Base-by-base conservation (phyloP, 1,140 invertebrate species). In the Scaptomyza pallida region DNA sequence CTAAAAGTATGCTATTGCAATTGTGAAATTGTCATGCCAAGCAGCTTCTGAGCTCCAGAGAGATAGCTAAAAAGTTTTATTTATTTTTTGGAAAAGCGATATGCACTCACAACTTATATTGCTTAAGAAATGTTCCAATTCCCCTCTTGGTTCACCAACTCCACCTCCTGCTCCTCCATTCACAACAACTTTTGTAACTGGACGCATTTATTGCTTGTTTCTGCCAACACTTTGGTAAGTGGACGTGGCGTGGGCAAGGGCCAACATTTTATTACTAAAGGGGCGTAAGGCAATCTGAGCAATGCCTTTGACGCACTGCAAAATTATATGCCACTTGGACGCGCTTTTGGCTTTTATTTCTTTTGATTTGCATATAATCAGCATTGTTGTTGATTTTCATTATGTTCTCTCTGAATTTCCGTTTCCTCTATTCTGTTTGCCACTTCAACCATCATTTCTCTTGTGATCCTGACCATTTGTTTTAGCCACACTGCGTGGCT, bases 291-390 rank as follows among this genome's bases (percentile, higher is more conserved):
- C 40, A 30, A 30, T 37, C 12, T 57, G 50, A 51, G 61, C 55
- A 79, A 74, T 75, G 71, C 64, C 75, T 79, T 79, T 79, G 73
- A 77, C 68, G 70, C 60, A 52, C 62, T 51, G 52, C 47, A 67
- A 71, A 70, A 59, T 59, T 72, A 79, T 77, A 73, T 74, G 59
- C 40, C 57, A 64, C 74, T 72, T 77, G 45, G 44, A 59, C 43
- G 54, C 33, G 52, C 54, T 67, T 30, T 50, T 21, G 47, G 33
- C 45, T 57, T 81, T 77, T 65, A 73, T 74, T 73, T 72, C 78
- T 71, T 78, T 82, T 82, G 68, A 82, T 82, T 82, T 82, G 74
- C 78, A 82, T 82, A 76, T 78, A 82, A 82, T 82, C 78, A 82
- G 70, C 61, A 67, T 76, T 76, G 64, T 65, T 73, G 59, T 69